These are phyloP conservation scores for Hymenochirus boettgeri DNA, from an alignment of 2,113 vertebrate genomes.

Conservation along the genomic window DNA sequence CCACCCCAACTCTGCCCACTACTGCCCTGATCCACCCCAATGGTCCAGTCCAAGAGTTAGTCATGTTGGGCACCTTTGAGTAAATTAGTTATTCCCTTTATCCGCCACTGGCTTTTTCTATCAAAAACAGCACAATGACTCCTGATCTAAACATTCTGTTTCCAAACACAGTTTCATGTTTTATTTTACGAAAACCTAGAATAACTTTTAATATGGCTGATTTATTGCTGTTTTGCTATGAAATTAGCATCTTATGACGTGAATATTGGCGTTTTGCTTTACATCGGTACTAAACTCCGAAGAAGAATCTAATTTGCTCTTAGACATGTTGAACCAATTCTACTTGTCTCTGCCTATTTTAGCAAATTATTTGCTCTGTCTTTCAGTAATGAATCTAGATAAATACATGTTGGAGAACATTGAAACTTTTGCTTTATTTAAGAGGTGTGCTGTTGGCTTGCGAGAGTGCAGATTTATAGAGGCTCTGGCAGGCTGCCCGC, in stretches of 20 bases:
- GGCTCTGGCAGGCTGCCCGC: constrained; percentile 10
- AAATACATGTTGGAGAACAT: constrained; percentile 1
- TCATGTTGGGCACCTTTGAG: too few species aligned
- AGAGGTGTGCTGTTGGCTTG: constrained; percentile 12
- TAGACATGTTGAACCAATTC: neutral
- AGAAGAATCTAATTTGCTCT: neutral
- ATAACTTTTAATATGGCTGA: neutral
- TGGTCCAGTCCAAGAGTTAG: too few species aligned
- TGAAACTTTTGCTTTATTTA: constrained; percentile 1
- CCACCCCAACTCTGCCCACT: too few species aligned
- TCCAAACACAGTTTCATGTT: too few species aligned
- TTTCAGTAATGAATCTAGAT: constrained; percentile 3
- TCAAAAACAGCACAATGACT: too few species aligned
- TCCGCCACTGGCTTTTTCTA: too few species aligned
- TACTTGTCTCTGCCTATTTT: constrained; percentile 1
- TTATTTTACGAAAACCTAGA: too few species aligned
- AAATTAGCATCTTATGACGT: neutral
- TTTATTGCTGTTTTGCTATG: neutral
- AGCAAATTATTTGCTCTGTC: neutral
- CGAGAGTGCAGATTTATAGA: constrained; percentile 7
- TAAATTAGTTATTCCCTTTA: too few species aligned
- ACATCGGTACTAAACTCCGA: neutral
- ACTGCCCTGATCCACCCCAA: too few species aligned
- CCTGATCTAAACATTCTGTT: too few species aligned
- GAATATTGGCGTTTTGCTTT: neutral